Percentiles rank a stretch among this genome's conserved stretches.
Conservation (phyloP, 2,113 vertebrate species). For the Casuarius casuarius region DNA sequence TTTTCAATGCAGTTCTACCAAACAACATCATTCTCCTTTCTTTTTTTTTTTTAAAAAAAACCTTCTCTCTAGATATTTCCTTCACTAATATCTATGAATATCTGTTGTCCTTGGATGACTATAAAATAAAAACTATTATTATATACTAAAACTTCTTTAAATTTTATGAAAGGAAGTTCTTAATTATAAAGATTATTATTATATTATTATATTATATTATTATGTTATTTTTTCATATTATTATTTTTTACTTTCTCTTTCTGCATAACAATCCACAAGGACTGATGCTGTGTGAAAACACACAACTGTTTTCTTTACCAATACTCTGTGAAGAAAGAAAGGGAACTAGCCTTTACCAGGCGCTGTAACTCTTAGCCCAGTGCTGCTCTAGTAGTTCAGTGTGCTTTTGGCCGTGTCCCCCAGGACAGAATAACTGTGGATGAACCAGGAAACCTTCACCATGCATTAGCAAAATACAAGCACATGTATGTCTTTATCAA, state of each 20-base stretch:
- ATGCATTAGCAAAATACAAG: constrained; percentile 46
- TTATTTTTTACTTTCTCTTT: neutral
- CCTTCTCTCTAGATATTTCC: neutral
- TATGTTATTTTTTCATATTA: neutral
- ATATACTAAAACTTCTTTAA: neutral
- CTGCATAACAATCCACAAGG: neutral
- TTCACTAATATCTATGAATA: neutral
- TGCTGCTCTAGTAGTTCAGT: neutral
- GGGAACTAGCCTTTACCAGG: neutral
- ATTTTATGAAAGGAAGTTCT: neutral
- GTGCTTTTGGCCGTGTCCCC: constrained; percentile 7
- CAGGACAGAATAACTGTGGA: constrained; percentile 4
- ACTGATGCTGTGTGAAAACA: neutral
- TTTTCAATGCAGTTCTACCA: neutral
- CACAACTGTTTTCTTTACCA: neutral
- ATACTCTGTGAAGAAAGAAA: neutral
- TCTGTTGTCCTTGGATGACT: neutral
- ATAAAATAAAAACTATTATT: neutral
- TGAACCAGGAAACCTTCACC: constrained; percentile 62
- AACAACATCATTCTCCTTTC: neutral
- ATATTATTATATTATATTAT: neutral
- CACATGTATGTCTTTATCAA: constrained; percentile 42
- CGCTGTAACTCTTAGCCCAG: neutral
- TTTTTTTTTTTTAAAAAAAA: neutral
- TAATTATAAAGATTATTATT: neutral